Conservation (phyloP, 2,888 invertebrate genomes). For the Molanna angustata region DNA sequence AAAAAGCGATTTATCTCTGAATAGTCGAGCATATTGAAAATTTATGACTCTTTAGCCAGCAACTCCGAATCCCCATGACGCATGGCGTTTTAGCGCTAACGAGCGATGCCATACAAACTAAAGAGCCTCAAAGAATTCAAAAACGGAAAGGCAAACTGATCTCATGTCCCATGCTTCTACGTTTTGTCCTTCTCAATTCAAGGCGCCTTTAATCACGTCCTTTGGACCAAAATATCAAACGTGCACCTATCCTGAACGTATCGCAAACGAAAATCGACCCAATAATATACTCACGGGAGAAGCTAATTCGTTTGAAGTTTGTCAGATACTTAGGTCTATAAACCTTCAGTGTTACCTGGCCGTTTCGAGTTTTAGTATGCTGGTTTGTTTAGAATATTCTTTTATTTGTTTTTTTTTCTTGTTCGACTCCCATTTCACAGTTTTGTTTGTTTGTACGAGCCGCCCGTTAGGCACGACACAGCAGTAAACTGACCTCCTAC, state of each 20-base stretch:
- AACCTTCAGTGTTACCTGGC: slow-evolving; percentile 43
- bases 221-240: too few relatives aligned
- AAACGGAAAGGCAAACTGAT: slow-evolving; percentile 20
- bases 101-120: slow-evolving; percentile 20
- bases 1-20: slow-evolving; percentile 20
- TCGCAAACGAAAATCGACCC: too few relatives aligned
- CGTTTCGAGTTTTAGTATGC: slow-evolving; percentile 58
- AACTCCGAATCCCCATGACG: slow-evolving; percentile 22
- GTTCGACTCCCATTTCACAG: slow-evolving; percentile 43
- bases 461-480: slow-evolving; percentile 36
- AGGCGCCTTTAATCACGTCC: slow-evolving; percentile 27
- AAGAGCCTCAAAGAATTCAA: slow-evolving; percentile 7
- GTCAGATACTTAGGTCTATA: slow-evolving; percentile 36
- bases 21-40: slow-evolving; percentile 18
- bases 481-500: slow-evolving; percentile 44
- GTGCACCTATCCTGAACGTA: too few relatives aligned
- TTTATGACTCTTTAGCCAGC: slow-evolving; percentile 21
- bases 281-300: background rate
- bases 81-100: slow-evolving; percentile 19
- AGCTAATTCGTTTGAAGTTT: slow-evolving; percentile 11
- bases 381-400: slow-evolving; percentile 60
- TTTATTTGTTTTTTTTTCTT: slow-evolving; percentile 57
- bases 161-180: slow-evolving; percentile 2
- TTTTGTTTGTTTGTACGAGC: slow-evolving; percentile 37
- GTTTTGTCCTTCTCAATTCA: slow-evolving; percentile 17